Evolutionary conservation across 2,797 vertebrate species (phyloP).

Genomic region (Microchirus variegatus): DNA sequence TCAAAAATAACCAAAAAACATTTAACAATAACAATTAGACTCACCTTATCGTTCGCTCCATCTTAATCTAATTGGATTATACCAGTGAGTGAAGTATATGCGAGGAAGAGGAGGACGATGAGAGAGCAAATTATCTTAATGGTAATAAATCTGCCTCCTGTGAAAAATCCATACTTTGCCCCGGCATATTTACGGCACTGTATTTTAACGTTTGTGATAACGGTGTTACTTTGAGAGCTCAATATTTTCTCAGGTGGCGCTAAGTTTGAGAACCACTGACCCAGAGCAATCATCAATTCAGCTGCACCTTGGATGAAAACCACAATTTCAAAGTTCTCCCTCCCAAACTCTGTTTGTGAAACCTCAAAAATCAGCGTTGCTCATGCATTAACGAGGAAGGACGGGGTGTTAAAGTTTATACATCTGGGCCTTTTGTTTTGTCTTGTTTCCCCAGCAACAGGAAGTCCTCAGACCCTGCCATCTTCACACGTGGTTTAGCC

Average conservation of each 20-base stretch:
- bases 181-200: no score
- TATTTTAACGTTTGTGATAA: no score
- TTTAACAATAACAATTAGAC: neutral
- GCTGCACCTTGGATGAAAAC: constrained; percentile 4
- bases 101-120: no score
- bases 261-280: neutral
- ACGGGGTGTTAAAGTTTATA: constrained; percentile 68
- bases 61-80: no score
- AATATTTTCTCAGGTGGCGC: no score
- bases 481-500: constrained; percentile 69
- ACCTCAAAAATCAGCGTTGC: constrained; percentile 58
- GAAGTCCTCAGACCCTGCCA: constrained; percentile 61
- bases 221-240: no score
- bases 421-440: constrained; percentile 69
- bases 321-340: constrained; percentile 31
- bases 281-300: neutral
- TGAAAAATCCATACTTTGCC: no score
- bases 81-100: no score
- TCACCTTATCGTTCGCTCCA: neutral
- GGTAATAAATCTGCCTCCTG: no score
- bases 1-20: no score
- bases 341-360: constrained; percentile 50
- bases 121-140: no score
- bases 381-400: constrained; percentile 58
- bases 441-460: constrained; percentile 66